Evolutionary conservation across 2,797 vertebrate genomes (phyloP).

Genomic region (Anolis apletophallus): DNA sequence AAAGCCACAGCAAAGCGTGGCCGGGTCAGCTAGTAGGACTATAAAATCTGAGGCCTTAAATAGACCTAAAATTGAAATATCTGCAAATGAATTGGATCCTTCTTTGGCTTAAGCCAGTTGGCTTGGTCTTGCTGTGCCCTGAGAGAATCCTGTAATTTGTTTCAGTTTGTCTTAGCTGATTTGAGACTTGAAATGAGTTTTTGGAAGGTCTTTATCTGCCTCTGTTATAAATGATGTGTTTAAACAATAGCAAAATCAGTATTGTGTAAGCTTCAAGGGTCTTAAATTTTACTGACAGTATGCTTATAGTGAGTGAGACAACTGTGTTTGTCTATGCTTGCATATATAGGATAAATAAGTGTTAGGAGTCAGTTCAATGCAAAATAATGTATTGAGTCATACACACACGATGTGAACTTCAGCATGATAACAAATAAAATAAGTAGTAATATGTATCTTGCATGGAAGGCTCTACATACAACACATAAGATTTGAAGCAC

Average conservation of each 20-base stretch:
- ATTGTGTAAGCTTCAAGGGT: background rate
- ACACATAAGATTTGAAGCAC: too few relatives aligned
- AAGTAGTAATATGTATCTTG: too few relatives aligned
- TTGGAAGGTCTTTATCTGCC: background rate
- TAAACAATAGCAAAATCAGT: background rate
- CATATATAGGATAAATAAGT: too few relatives aligned
- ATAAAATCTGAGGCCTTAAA: background rate
- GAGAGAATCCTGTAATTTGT: background rate
- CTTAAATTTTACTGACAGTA: background rate
- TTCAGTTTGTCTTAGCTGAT: background rate
- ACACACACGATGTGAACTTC: too few relatives aligned
- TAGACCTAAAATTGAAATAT: background rate
- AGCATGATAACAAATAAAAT: too few relatives aligned
- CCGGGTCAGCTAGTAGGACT: too few relatives aligned
- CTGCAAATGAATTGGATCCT: background rate
- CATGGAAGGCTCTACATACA: too few relatives aligned
- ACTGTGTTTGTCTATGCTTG: background rate
- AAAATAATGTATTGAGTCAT: too few relatives aligned
- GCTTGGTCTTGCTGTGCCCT: background rate
- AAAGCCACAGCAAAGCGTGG: too few relatives aligned
- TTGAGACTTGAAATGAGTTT: background rate
- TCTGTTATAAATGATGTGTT: background rate
- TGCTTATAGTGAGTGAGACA: background rate
- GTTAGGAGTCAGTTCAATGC: too few relatives aligned
- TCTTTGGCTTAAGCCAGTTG: background rate